Evolutionary conservation across 2,888 invertebrate species (phyloP), one percentile per base, ranked within the genome.

Genomic region (Flexamia atlantica): DNA sequence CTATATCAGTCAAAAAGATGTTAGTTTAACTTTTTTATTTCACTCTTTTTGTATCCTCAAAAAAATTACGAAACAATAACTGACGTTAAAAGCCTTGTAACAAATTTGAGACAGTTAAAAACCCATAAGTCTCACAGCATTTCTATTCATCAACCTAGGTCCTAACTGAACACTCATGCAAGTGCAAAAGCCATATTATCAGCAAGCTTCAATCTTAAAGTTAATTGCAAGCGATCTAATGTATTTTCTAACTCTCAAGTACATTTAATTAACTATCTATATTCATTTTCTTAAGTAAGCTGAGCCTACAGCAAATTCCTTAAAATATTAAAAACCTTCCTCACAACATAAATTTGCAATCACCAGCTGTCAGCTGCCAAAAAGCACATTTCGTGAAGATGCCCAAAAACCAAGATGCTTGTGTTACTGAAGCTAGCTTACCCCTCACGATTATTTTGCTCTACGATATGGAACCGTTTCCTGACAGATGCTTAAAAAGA

Each of bases 401-500:
- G 46, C 46, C n/a, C 46, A 46, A 46, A 57, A 36, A 50, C 57
- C 30, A 79, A 36, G 36, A 57, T 53, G 36, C 14, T 79, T 32
- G 72, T 23, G 64, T 76, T 46, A 40, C 2, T 28, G 14, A 57
- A 32, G 0, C 25, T 46, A 20, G 53, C 79, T 79, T 79, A 79
- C 79, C 79, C n/a, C 12, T 76, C n/a, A 28, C 5, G 50, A 25
- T 30, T 25, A 23, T 23, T 50, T 79, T 53, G 36, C 53, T 79
- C 57, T 79, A 79, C 23, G 53, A 79, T 14, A 79, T 28, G n/a
- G 79, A 57, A 32, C 57, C 79, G 14, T 79, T 79, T 3, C 79
- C 79, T 57, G 79, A 79, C 57, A 79, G 53, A 79, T 32, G 79
- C 79, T 79, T 53, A 28, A 57, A 36, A 79, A 79, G 23, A 30